These are phyloP conservation scores for Enteromius fasciolatus DNA, from an alignment of 2,797 vertebrate species.

Conservation along the genomic window DNA sequence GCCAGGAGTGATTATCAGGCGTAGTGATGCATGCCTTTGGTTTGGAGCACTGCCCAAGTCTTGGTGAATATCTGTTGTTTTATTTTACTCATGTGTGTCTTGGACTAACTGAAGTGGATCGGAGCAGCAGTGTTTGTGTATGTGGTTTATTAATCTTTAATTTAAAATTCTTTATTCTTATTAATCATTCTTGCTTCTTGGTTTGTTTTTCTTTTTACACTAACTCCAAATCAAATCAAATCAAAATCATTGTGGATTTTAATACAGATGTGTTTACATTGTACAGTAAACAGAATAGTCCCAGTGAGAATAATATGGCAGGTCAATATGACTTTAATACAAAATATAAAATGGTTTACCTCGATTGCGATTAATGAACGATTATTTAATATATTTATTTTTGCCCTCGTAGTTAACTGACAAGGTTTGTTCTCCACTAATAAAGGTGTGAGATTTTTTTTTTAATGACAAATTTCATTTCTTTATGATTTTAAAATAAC, in stretches of 20 bases:
- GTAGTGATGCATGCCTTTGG: slow-evolving; percentile 4
- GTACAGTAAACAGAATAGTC: not conserved
- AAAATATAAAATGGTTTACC: not conserved
- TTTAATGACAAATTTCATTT: not conserved
- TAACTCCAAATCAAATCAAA: not conserved
- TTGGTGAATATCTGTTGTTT: not conserved
- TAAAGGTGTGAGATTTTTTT: not conserved
- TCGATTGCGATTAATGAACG: not conserved
- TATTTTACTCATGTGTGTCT: not conserved
- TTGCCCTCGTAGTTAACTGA: not conserved
- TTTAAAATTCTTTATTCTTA: not conserved
- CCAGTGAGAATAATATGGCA: not conserved
- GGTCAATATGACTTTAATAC: not conserved
- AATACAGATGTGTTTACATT: not conserved
- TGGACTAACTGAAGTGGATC: not conserved
- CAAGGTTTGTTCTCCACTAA: not conserved
- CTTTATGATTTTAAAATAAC: not conserved
- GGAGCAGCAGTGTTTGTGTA: not conserved
- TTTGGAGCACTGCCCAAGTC: slow-evolving; percentile 11
- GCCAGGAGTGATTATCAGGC: not conserved
- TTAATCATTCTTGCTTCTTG: not conserved
- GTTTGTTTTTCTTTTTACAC: not conserved
- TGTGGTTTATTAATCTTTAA: not conserved
- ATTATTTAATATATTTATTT: not conserved
- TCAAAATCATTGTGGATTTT: not conserved